Evolutionary conservation across 2,113 vertebrate species (phyloP).

Genomic region (Corythoichthys haematopterus): DNA sequence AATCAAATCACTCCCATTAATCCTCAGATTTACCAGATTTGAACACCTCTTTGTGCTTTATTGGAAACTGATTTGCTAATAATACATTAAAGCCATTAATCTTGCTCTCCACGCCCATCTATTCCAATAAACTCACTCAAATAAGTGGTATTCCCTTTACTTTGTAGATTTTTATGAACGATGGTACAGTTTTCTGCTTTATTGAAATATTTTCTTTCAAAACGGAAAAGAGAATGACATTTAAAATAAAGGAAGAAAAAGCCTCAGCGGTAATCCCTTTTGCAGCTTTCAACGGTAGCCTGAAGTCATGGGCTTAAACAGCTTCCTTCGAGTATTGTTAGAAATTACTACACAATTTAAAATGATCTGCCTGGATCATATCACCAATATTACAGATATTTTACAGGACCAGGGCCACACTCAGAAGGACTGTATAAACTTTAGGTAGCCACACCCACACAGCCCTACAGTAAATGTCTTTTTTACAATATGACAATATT

Average conservation of each 20-base stretch:
- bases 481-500: too few relatives aligned
- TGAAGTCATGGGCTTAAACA: slow-evolving; percentile 22
- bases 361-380: slow-evolving; percentile 26
- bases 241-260: slow-evolving; percentile 42
- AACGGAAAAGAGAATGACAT: slow-evolving; percentile 40
- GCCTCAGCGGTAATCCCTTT: slow-evolving; percentile 58
- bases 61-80: slow-evolving; percentile 72
- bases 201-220: slow-evolving; percentile 51
- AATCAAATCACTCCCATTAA: slow-evolving; percentile 61
- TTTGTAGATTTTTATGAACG: slow-evolving; percentile 33
- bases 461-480: too few relatives aligned
- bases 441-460: too few relatives aligned
- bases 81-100: slow-evolving; percentile 65
- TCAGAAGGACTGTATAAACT: not conserved
- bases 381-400: slow-evolving; percentile 19
- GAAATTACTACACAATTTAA: slow-evolving; percentile 28
- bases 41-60: slow-evolving; percentile 66
- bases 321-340: slow-evolving; percentile 32
- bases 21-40: slow-evolving; percentile 39
- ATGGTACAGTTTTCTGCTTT: slow-evolving; percentile 52
- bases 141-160: slow-evolving; percentile 38
- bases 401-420: not conserved
- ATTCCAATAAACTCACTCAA: slow-evolving; percentile 60
- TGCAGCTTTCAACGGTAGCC: slow-evolving; percentile 39
- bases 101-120: slow-evolving; percentile 47